Conservation (phyloP, 2,113 vertebrate species). For the Amblyornis subalaris region DNA sequence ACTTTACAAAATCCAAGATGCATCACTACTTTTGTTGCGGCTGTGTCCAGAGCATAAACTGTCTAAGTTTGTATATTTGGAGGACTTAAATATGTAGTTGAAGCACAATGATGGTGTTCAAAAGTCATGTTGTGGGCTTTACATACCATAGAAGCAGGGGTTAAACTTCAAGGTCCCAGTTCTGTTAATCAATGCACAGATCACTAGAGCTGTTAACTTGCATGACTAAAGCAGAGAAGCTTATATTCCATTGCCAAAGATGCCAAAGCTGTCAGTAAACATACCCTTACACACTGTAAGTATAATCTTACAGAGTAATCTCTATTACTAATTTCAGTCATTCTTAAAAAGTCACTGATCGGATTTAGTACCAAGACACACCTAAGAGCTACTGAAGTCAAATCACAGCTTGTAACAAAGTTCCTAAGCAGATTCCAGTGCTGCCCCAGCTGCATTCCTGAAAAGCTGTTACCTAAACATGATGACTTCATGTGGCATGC, state of each 20-base stretch:
- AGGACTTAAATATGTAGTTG: neutral
- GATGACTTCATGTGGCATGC: neutral
- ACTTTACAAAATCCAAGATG: neutral
- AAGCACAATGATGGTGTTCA: neutral
- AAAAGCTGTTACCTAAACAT: neutral
- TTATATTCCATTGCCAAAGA: neutral
- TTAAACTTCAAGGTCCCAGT: neutral
- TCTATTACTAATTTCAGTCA: neutral
- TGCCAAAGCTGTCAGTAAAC: neutral
- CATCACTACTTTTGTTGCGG: neutral
- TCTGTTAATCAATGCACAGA: neutral
- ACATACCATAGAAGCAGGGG: neutral
- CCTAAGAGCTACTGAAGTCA: neutral
- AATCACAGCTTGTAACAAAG: neutral
- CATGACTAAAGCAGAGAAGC: neutral
- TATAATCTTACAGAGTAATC: neutral
- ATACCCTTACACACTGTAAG: neutral
- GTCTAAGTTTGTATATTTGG: neutral
- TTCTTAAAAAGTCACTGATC: neutral
- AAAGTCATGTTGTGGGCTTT: neutral
- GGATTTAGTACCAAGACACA: neutral
- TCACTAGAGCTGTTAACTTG: neutral
- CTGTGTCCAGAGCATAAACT: neutral
- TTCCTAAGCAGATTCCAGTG: neutral
- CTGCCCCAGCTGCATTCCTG: constrained; percentile 29